These are phyloP conservation scores for Basileuterus tristriatus DNA, from an alignment of 2,797 vertebrate species.

Conservation along the genomic window DNA sequence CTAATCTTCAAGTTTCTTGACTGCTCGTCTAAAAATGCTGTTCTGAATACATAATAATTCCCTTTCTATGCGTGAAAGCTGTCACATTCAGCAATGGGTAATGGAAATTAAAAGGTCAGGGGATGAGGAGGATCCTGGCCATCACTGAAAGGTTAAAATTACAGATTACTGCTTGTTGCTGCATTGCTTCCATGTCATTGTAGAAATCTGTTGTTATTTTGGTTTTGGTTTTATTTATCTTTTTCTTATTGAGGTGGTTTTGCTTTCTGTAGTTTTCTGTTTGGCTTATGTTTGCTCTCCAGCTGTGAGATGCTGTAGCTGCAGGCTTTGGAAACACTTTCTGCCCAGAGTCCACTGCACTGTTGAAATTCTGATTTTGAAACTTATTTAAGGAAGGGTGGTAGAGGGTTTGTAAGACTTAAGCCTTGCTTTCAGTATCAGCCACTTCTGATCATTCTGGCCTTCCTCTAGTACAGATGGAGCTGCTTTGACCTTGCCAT, in stretches of 20 bases:
- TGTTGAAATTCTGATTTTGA: background rate
- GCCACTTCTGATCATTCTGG: background rate
- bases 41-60: background rate
- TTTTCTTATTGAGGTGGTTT: background rate
- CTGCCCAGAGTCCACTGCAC: background rate
- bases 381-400: background rate
- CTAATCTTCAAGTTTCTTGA: background rate
- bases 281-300: background rate
- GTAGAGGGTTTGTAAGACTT: background rate
- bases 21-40: background rate
- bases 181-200: background rate
- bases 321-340: background rate
- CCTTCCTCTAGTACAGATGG: background rate
- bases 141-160: background rate
- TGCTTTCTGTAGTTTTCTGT: background rate
- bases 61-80: background rate
- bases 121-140: background rate
- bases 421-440: background rate
- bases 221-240: too few species aligned
- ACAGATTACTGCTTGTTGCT: background rate
- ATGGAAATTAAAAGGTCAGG: background rate
- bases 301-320: background rate
- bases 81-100: background rate
- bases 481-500: background rate
- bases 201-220: background rate